A percentile compares a stretch with the other conserved stretches of the same genome.
Evolutionary conservation across 2,888 invertebrate genomes (phyloP).

Genomic region (Heteromurus nitidus): DNA sequence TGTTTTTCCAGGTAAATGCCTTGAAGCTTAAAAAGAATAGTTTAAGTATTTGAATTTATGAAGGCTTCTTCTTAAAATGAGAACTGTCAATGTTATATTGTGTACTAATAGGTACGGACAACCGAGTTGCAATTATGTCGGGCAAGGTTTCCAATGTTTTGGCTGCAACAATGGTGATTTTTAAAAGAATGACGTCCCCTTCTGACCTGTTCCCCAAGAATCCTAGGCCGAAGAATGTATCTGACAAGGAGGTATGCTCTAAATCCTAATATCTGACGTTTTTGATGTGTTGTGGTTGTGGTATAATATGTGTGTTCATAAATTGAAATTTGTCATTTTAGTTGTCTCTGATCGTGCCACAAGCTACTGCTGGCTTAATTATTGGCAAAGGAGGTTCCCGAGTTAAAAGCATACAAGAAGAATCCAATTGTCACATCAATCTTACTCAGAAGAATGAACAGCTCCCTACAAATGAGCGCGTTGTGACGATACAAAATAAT

Average conservation of each 20-base stretch:
- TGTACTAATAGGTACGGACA: conserved; percentile 68
- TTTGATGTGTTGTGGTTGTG: background rate
- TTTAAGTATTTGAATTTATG: conserved; percentile 2
- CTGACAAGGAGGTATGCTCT: conserved; percentile 73
- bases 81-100: background rate
- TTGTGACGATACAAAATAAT: conserved; percentile 73
- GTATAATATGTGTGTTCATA: background rate
- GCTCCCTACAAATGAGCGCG: conserved; percentile 73
- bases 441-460: conserved; percentile 73
- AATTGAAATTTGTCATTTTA: conserved; percentile 30
- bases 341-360: conserved; percentile 73
- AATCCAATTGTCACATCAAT: conserved; percentile 73
- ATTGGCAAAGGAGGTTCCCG: conserved; percentile 73
- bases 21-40: background rate
- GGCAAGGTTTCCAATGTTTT: conserved; percentile 71
- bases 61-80: conserved; percentile 1
- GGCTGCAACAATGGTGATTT: conserved; percentile 72
- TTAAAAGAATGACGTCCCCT: conserved; percentile 73
- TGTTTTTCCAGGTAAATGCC: conserved; percentile 69
- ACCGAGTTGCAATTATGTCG: conserved; percentile 73
- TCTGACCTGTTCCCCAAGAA: conserved; percentile 73
- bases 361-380: conserved; percentile 73
- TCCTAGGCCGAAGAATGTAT: conserved; percentile 72
- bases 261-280: conserved; percentile 1
- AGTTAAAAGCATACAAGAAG: conserved; percentile 73